These are phyloP conservation scores for Alethe castanea DNA, from an alignment of 2,113 vertebrate genomes.

Conservation along the genomic window DNA sequence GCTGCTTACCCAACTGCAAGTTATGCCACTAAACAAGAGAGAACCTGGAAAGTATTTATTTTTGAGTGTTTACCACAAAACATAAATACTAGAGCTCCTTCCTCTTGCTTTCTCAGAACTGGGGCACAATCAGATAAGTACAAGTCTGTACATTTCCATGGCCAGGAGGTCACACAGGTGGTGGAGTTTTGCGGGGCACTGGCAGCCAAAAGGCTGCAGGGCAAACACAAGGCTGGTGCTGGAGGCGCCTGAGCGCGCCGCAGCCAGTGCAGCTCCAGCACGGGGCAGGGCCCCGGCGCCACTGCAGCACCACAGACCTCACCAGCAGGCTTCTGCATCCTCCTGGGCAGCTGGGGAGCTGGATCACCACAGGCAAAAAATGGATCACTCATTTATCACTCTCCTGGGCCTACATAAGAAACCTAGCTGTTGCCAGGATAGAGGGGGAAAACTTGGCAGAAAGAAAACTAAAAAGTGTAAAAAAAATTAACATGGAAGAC, in stretches of 20 bases:
- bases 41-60: neutral
- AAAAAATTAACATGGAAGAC: neutral
- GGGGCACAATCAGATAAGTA: neutral
- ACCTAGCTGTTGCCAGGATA: neutral
- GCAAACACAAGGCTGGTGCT: neutral
- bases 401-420: neutral
- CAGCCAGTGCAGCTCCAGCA: neutral
- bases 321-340: accelerated
- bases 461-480: neutral
- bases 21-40: neutral
- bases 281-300: neutral
- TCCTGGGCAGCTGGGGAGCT: neutral
- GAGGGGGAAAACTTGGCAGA: neutral
- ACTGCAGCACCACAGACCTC: neutral
- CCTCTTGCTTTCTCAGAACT: slow-evolving; percentile 5
- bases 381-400: neutral
- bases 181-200: neutral
- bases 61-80: neutral
- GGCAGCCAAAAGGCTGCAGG: slow-evolving; percentile 12
- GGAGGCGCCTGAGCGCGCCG: accelerated
- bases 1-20: neutral
- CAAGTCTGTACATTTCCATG: neutral
- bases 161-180: neutral
- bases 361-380: neutral
- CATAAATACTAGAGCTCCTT: neutral